Conservation (phyloP, 2,797 vertebrate species). For the Phylloscopus collybita region DNA sequence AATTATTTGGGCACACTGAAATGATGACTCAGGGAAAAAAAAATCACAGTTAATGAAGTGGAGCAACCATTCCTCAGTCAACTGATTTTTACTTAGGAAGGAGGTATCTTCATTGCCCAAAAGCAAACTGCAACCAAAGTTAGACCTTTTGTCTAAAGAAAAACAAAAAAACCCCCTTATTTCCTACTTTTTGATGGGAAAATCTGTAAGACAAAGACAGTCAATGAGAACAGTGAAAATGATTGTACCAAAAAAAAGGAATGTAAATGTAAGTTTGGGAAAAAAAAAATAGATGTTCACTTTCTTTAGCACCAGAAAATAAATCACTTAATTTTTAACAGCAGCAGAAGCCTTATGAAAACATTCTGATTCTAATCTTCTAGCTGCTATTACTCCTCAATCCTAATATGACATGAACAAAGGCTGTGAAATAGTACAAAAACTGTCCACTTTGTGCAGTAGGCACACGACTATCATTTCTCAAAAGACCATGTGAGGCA, state of each 20-base stretch:
- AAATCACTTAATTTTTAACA: neutral
- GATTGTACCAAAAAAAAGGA: neutral
- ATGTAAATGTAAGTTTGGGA: neutral
- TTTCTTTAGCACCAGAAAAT: neutral
- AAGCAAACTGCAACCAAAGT: neutral
- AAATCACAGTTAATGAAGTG: neutral
- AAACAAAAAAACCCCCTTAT: fast-evolving
- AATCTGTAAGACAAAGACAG: neutral
- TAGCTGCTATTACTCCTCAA: neutral
- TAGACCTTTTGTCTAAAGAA: neutral
- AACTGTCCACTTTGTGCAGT: neutral
- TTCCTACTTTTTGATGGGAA: neutral
- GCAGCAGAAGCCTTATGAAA: neutral
- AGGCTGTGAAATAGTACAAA: neutral
- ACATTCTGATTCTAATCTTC: neutral
- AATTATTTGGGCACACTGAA: neutral
- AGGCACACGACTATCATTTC: neutral
- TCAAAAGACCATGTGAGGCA: neutral
- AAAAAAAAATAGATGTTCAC: neutral
- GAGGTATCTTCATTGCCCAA: neutral
- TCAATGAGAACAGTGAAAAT: neutral
- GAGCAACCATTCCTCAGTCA: neutral
- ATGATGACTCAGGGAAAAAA: neutral
- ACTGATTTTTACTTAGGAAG: neutral
- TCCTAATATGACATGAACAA: neutral